Percentiles rank a stretch among this genome's conserved stretches.
Evolutionary conservation across 2,113 vertebrate species (phyloP).

Genomic region (Neotoma lepida): DNA sequence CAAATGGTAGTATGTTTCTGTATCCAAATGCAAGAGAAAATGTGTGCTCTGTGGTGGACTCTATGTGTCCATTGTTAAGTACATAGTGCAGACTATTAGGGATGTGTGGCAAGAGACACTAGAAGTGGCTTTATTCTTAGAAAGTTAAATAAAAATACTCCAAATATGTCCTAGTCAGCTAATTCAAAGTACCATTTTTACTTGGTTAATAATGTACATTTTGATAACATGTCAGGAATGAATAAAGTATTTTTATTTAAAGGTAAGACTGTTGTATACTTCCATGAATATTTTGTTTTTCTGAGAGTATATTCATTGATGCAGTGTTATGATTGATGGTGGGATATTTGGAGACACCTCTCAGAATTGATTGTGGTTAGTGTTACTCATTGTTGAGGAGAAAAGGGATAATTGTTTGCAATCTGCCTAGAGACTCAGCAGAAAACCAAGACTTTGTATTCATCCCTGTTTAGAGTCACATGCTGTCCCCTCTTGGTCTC

Average conservation of each 20-base stretch:
- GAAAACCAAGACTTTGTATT: neutral
- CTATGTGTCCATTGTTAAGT: neutral
- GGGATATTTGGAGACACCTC: neutral
- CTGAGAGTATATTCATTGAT: slow-evolving; percentile 37
- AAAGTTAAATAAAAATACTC: slow-evolving; percentile 59
- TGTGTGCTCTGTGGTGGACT: slow-evolving; percentile 47
- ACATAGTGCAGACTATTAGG: slow-evolving; percentile 33
- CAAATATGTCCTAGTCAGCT: neutral
- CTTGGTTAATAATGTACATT: slow-evolving; percentile 74
- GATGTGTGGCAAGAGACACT: neutral
- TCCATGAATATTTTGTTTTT: slow-evolving; percentile 57
- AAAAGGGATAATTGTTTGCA: neutral
- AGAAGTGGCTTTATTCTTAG: slow-evolving; percentile 23
- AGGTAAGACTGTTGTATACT: slow-evolving; percentile 50
- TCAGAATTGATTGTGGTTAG: neutral
- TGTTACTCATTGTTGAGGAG: neutral
- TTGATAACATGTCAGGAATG: slow-evolving; percentile 74
- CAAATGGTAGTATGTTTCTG: slow-evolving; percentile 61
- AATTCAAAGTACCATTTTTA: slow-evolving; percentile 64
- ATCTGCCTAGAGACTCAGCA: neutral
- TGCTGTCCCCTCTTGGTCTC: neutral
- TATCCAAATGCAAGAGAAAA: slow-evolving; percentile 62
- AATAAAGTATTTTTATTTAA: slow-evolving; percentile 83
- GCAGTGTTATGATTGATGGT: neutral
- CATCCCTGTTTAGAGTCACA: neutral